Conservation (phyloP, 1,140 invertebrate genomes). For the Harpegnathos saltator region DNA sequence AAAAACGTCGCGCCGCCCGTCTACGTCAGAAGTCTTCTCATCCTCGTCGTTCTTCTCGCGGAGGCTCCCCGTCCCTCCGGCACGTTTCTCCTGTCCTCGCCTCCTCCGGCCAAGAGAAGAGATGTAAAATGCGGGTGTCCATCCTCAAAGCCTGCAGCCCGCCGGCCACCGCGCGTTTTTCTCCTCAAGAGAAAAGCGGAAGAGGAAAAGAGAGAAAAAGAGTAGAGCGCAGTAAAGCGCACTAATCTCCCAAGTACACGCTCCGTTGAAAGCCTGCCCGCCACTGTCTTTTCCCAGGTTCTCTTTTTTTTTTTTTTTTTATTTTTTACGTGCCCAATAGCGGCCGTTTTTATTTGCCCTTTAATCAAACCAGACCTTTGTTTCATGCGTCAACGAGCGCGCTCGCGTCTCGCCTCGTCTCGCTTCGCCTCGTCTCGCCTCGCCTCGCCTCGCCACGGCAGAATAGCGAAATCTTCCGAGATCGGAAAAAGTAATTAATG, state of each 20-base stretch:
- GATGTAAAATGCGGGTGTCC: conserved; percentile 74
- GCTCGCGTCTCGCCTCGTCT: neutral
- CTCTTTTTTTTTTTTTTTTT: conserved; percentile 60
- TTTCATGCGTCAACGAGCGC: conserved; percentile 36
- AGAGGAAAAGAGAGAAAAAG: conserved; percentile 66
- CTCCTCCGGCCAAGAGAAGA: conserved; percentile 62
- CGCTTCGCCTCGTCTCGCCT: neutral
- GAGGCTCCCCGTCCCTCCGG: neutral
- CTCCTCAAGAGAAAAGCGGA: conserved; percentile 70
- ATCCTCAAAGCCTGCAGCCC: conserved; percentile 77
- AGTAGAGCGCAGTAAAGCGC: conserved; percentile 77
- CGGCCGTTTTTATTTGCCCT: conserved; percentile 58
- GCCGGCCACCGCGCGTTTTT: conserved; percentile 65
- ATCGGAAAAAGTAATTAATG: conserved; percentile 7
- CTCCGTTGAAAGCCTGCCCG: conserved; percentile 81
- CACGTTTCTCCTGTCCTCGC: conserved; percentile 15
- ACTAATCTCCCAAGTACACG: conserved; percentile 83
- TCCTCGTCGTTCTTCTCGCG: neutral
- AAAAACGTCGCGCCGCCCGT: neutral
- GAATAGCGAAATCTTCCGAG: conserved; percentile 11
- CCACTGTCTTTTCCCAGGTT: conserved; percentile 77
- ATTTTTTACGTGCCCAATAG: conserved; percentile 57
- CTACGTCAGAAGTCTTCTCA: neutral
- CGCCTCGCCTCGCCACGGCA: neutral
- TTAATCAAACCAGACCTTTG: conserved; percentile 30